These are phyloP conservation scores for Reticulitermes speratus DNA, from an alignment of 1,140 invertebrate genomes.

Conservation along the genomic window DNA sequence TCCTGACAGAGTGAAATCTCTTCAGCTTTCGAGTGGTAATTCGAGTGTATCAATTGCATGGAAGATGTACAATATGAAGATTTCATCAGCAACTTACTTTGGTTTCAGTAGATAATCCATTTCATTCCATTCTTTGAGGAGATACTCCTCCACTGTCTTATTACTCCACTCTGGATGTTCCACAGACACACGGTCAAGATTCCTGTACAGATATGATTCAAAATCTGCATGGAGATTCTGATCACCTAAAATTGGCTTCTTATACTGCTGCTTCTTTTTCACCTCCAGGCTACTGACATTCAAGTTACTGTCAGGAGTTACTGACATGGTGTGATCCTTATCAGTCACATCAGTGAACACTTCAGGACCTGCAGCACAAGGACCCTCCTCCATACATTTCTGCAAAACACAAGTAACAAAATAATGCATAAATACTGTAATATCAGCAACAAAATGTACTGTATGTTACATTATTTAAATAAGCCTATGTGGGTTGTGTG, in stretches of 20 bases:
- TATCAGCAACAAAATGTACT: no score
- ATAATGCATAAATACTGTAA: no score
- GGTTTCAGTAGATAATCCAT: slow-evolving; percentile 10
- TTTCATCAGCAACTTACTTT: background rate
- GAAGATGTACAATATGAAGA: no score
- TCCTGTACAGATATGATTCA: background rate
- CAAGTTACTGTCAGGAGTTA: no score
- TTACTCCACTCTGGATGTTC: slow-evolving; percentile 29
- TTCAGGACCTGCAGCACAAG: background rate
- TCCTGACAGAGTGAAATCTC: no score
- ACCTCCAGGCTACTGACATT: background rate
- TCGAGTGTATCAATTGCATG: no score
- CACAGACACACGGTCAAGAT: background rate
- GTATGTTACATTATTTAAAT: no score
- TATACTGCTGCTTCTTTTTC: background rate
- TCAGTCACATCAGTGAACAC: background rate
- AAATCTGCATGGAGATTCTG: background rate
- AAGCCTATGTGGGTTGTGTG: no score
- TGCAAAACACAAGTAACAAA: no score
- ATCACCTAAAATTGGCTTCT: background rate
- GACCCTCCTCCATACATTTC: no score
- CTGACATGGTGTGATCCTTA: background rate
- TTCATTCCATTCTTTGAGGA: background rate
- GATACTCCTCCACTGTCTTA: slow-evolving; percentile 21
- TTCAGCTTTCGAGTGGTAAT: no score